Base-by-base conservation (phyloP, 2,888 invertebrate genomes). In the Folsomia candida region DNA sequence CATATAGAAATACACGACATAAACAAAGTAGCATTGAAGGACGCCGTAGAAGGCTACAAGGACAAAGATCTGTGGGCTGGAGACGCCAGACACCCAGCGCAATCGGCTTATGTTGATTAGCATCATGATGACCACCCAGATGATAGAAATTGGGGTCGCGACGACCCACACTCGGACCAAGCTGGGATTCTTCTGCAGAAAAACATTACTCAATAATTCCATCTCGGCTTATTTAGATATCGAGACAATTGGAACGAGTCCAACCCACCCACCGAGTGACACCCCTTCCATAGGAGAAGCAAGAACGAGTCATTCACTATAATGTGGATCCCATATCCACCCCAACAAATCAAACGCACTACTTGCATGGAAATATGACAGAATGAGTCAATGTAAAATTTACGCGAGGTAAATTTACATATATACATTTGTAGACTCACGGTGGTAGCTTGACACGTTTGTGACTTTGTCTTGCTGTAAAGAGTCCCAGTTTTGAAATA, bases 261-360 rank as follows among this genome's bases (percentile, higher is more conserved):
- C 11, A 14, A 9, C 6, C n/a, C 24, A 60, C 27, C 60, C 60
- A 60, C 24, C 11, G 25, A 6, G 4, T 22, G 22, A 24, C 24
- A 2, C 27, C 26, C 62, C 20, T 29, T 62, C 37, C 62, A 29
- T 20, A 62, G 29, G 20, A 62, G n/a, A 11, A 29, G 6, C n/a
- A 27, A n/a, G 3, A 62, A 22, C 11, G 4, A 3, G n/a, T n/a
- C n/a, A 6, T 28, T 62, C 3, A 29, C 6, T 3, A 62, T 4
- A 4, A 29, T 29, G 37, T 62, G n/a, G 27, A 62, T 4, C 3
- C 6, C 18, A 26, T 62, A 62, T 18, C 62, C 62, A 27, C 18
- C 2, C 62, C 62, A 62, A 37, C 22, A 20, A 27, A 62, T 20
- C 29, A 37, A n/a, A 4, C 62, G 22, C n/a, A 37, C 62, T 62